Base-by-base conservation (phyloP, 2,113 vertebrate species). In the Nycticryphes semicollaris region DNA sequence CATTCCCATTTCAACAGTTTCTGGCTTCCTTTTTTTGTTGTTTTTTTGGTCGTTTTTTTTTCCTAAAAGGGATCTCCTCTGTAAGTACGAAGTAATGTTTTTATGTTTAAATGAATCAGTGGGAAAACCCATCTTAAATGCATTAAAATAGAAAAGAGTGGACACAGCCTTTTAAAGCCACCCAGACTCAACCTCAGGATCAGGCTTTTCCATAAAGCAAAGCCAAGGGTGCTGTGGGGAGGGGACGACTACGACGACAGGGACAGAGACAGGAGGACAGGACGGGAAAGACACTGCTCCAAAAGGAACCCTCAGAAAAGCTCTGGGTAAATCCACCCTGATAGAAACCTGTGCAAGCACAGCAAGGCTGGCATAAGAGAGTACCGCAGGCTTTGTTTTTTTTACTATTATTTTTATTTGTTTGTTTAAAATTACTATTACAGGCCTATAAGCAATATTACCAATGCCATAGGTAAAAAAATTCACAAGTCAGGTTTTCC, bases 61-160 rank as follows among this genome's bases (percentile, higher is more conserved):
- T 25, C 12, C 64, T 48, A 3, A 43, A n/a, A 57, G 33, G 18
- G 25, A 22, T 31, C 28, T 14, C 22, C 21, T n/a, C 39, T 9
- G 28, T 37, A 37, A 60, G 50, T 9, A 6, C 6, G 14, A 66
- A 51, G 25, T 9, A 45, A 1, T 19, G 9, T 3, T 8, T 60
- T 87, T 27, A 19, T 9, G 10, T 80, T 81, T 72, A n/a, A 63
- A 20, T 41, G 18, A 27, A 4, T 45, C 10, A 25, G 22, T 31
- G 3, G 2, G 20, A n/a, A 80, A 50, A 3, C 37, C n/a, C 23
- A 7, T 47, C 45, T 37, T n/a, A 47, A 43, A 30, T 0, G 0
- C 14, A 12, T 31, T 72, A 21, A 39, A 67, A 43, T 2, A 25
- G 23, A 48, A 20, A 37, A 51, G 60, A 74, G 21, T 3, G 12